Percentiles rank a stretch among this genome's conserved stretches.
Conservation (phyloP, 2,888 invertebrate genomes). For the Erynnis tages region DNA sequence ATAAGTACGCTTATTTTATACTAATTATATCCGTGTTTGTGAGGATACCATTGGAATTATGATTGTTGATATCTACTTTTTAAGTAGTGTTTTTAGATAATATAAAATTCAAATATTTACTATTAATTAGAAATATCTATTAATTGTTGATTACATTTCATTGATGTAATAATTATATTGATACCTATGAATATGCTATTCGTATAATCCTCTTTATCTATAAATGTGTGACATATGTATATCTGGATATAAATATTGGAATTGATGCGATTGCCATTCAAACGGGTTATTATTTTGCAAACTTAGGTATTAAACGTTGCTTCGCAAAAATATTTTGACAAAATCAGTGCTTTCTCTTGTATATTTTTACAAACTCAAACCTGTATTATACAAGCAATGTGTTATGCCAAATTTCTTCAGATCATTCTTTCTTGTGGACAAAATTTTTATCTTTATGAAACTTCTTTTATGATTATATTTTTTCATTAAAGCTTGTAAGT, state of each 20-base stretch:
- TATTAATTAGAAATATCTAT: constrained; percentile 8
- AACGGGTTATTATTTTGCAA: too few relatives aligned
- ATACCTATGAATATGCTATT: constrained; percentile 1
- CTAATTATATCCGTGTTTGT: constrained; percentile 72
- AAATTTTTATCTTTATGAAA: too few relatives aligned
- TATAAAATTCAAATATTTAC: constrained; percentile 19
- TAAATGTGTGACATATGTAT: neutral
- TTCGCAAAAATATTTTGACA: neutral
- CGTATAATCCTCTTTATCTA: constrained; percentile 7
- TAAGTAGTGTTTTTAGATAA: constrained; percentile 37
- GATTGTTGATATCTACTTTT: constrained; percentile 69
- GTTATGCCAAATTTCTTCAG: too few relatives aligned
- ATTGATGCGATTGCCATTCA: constrained; percentile 51
- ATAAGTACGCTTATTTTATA: constrained; percentile 81
- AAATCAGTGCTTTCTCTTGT: neutral
- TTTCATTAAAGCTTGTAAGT: too few relatives aligned
- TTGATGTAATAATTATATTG: constrained; percentile 34
- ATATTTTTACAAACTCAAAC: too few relatives aligned
- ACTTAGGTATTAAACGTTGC: constrained; percentile 19
- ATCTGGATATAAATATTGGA: constrained; percentile 5
- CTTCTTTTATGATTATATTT: too few relatives aligned
- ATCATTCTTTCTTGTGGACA: too few relatives aligned
- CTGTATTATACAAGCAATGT: too few relatives aligned
- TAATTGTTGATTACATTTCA: constrained; percentile 44
- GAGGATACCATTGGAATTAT: constrained; percentile 61